Percentiles rank a stretch among this genome's conserved stretches.
These are phyloP conservation scores for Pelobates cultripes DNA, from an alignment of 2,797 vertebrate species.

Conservation along the genomic window DNA sequence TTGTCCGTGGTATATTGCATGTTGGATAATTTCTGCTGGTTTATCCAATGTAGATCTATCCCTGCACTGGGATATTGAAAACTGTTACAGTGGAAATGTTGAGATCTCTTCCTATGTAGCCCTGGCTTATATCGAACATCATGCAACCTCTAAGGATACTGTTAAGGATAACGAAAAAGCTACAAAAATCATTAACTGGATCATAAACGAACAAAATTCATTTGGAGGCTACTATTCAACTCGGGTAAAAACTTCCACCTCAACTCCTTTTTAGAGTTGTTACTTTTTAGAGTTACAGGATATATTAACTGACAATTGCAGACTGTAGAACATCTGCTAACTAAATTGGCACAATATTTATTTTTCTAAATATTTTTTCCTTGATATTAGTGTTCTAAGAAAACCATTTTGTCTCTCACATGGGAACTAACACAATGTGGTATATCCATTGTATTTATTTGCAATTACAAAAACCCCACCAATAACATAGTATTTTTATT, in stretches of 20 bases:
- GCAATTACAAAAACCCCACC: too few relatives aligned
- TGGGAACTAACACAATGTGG: too few relatives aligned
- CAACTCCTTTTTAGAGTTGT: neutral
- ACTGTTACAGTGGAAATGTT: neutral
- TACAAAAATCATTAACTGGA: neutral
- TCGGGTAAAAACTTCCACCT: constrained; percentile 3
- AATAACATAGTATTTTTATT: too few relatives aligned
- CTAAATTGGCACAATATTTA: too few relatives aligned
- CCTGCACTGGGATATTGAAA: neutral
- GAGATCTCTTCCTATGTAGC: constrained; percentile 1
- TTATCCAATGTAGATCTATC: neutral
- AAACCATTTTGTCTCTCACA: too few relatives aligned
- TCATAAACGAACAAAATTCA: neutral
- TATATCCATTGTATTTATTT: too few relatives aligned
- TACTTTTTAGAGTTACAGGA: too few relatives aligned
- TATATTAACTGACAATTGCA: neutral
- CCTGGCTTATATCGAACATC: constrained; percentile 11
- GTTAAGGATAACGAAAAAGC: neutral
- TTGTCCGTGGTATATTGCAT: neutral
- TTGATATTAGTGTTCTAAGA: too few relatives aligned
- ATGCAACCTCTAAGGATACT: neutral
- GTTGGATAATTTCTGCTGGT: neutral
- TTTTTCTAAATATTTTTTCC: too few relatives aligned
- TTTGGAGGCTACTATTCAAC: constrained; percentile 6
- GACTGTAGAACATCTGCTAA: neutral